Evolutionary conservation across 2,888 invertebrate species (phyloP), one percentile per base, ranked within the genome.

Genomic region (Crossocerus cetratus): DNA sequence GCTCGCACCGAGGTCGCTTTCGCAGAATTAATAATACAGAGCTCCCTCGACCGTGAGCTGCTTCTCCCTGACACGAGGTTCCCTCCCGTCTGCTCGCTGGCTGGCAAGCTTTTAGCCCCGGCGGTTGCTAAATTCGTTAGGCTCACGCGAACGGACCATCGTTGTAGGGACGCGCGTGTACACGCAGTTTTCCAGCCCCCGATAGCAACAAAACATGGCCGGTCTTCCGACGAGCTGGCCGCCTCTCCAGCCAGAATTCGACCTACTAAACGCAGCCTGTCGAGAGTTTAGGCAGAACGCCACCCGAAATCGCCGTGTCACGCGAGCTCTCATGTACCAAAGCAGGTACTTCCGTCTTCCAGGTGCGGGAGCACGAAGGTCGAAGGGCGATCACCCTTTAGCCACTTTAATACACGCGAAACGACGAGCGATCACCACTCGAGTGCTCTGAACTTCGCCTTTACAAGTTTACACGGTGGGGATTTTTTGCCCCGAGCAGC

Each of bases 41-140:
- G 32, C 32, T 32, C 3, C 32, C 8, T 2, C 8, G 32, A n/a
- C n/a, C n/a, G n/a, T n/a, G 32, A 8, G 32, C 32, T 32, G 32
- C 32, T 32, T 32, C 32, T 32, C 4, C 8, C 32, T 2, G 32
- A 11, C 32, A 32, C 8, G 32, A 32, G 32, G 5, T 32, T n/a
- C n/a, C n/a, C 32, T 1, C 5, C 32, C 32, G 32, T 8, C 11
- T 32, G 32, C 32, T 32, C 11, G 45, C 56, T 53, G 61, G 56
- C 65, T 13, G 67, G 58, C 59, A 74, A 74, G 78, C 69, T 76
- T 81, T 73, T 76, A 78, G 72, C 23, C 22, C 3, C 44, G 16
- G 55, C 61, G 57, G 53, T 16, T 62, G 49, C 49, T 78, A 76
- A 80, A 76, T 78, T 81, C 69, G 74, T 76, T 78, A 70, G 67